These are phyloP conservation scores for Cirrhinus mrigala DNA, from an alignment of 2,797 vertebrate species.

Conservation along the genomic window DNA sequence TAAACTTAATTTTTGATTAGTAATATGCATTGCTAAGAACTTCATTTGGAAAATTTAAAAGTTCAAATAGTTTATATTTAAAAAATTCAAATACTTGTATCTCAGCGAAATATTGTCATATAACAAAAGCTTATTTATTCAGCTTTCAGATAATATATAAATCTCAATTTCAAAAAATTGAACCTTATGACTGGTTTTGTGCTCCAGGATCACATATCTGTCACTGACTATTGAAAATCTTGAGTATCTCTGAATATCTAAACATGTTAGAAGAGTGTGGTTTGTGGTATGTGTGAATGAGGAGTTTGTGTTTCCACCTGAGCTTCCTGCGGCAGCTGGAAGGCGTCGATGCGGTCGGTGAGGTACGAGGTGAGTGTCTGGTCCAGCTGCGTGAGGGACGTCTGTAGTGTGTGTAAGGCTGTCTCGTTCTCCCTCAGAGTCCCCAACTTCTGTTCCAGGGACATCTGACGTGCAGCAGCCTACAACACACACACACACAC, in stretches of 20 bases:
- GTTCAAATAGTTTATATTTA: too few relatives aligned
- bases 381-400: slow-evolving; percentile 89
- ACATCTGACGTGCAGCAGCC: slow-evolving; percentile 89
- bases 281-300: background rate
- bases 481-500: slow-evolving; percentile 65
- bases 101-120: too few relatives aligned
- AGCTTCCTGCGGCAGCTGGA: slow-evolving; percentile 93
- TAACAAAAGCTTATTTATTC: too few relatives aligned
- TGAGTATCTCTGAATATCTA: background rate
- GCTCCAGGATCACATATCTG: background rate
- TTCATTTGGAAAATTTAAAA: too few relatives aligned
- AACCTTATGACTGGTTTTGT: too few relatives aligned
- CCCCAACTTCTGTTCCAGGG: slow-evolving; percentile 90
- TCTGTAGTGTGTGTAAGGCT: slow-evolving; percentile 87
- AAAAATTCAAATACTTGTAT: too few relatives aligned
- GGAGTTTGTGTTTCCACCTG: slow-evolving; percentile 80
- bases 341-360: slow-evolving; percentile 93
- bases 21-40: too few relatives aligned
- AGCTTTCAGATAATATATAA: too few relatives aligned
- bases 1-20: too few relatives aligned
- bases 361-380: slow-evolving; percentile 93
- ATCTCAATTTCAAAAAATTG: too few relatives aligned
- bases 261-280: background rate
- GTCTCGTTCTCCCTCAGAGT: slow-evolving; percentile 86
- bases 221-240: background rate